Base-by-base conservation (phyloP, 2,797 vertebrate genomes). In the Tragopan temminckii region DNA sequence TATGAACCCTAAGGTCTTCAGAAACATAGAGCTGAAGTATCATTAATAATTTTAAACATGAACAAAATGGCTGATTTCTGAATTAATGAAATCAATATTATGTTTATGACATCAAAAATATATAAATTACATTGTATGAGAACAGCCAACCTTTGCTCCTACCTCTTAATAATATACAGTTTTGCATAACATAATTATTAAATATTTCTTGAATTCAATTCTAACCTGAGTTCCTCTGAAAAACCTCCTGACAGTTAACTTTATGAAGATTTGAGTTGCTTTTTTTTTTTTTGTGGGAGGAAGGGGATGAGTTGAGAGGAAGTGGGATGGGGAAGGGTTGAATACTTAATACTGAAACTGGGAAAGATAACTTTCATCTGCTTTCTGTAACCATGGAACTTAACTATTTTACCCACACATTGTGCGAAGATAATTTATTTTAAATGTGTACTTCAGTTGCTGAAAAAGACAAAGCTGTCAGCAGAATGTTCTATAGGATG, bases 341-440 rank as follows among this genome's bases (percentile, higher is more conserved):
- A 38, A 61, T 58, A 86, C 20, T 17, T 4, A 81, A 21, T 79
- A 57, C 17, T 43, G 61, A 79, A 88, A 7, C 21, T 67, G 13
- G 48, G 43, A 36, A 90, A 79, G 18, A 18, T 5, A 52, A 53
- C 3, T 4, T 31, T 85, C 82, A 11, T 61, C 85, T 88, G 9
- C 61, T 90, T 96, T 82, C 53, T 46, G 12, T 80, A 63, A 77
- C 18, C 36, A 29, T 7, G 27, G 38, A 40, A 36, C 15, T 62
- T 62, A 20, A 19, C 9, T 19, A 29, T 29, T 19, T 40, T 61
- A 72, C 72, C 53, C 20, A n/a, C 23, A 36, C 50, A 9, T 8
- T 68, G 13, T 46, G 20, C 52, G 95, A 67, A 70, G 80, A 36
- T 88, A 88, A 76, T 29, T 52, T 78, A 43, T 92, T 88, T 74